Base-by-base conservation (phyloP, 2,113 vertebrate genomes). In the Paedocypris sp. region DNA sequence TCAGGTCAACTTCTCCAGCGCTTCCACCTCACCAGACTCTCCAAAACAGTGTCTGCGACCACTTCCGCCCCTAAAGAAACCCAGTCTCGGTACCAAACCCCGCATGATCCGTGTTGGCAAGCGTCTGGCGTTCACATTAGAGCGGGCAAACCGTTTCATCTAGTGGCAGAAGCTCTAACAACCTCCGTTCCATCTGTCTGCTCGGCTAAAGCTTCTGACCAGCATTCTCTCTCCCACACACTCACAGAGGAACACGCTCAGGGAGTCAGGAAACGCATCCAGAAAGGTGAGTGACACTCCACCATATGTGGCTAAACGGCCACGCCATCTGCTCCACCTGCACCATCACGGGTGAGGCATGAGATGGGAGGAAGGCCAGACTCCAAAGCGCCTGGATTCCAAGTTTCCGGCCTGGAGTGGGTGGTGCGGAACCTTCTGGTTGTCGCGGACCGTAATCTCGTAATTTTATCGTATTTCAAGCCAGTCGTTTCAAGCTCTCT, bases 231-330 rank as follows among this genome's bases (percentile, higher is more conserved):
- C n/a, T n/a, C n/a, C n/a, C n/a, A 66, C 20, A 51, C 20, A 58
- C 31, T 45, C 46, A 50, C 60, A 59, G 11, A 47, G 26, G 19
- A 45, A 59, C 18, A 25, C 10, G 18, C 46, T 39, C 45, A 53
- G n/a, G 49, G 12, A 48, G 15, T 15, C 38, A 60, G 25, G 16
- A 29, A 72, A 68, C 28, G 50, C 51, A 68, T 12, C 62, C 68
- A 68, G 74, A 63, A 70, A 76, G 74, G 80, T 83, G 76, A 80
- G 68, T 71, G 81, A 79, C 77, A 89, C 22, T 4, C 86, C 86
- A 60, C 93, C 91, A 74, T 95, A 95, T 76, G 90, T 88, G 72
- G 82, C n/a, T n/a, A n/a, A n/a, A n/a, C n/a, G n/a, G n/a, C n/a
- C n/a, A 89, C 77, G 3, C 90, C 93, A 82, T 93, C 88, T 80